phyloP scores from a whole-genome alignment of 1,140 invertebrate species.

The Orchesella cincta region DNA sequence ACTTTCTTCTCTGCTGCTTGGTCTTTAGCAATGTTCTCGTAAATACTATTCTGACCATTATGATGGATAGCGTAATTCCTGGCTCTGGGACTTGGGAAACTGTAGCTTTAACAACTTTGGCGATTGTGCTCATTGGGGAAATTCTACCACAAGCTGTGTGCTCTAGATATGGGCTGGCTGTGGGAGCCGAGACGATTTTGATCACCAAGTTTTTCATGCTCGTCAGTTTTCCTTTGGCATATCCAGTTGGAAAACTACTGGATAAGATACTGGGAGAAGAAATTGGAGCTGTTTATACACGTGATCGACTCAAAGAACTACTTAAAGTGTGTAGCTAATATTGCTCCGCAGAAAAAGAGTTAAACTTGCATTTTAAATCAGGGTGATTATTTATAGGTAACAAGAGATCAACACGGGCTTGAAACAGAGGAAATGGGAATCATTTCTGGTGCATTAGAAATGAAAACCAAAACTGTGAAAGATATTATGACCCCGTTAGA shows the following conservation, averaged over 20 bases:
- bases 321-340: conserved; percentile 53
- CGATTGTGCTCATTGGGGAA: conserved; percentile 68
- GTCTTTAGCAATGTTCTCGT: conserved; percentile 67
- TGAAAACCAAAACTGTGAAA: conserved; percentile 60
- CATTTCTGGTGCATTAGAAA: conserved; percentile 62
- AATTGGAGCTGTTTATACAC: conserved; percentile 66
- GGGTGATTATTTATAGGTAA: conserved; percentile 32
- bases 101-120: conserved; percentile 58
- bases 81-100: conserved; percentile 61
- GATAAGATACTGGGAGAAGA: conserved; percentile 63
- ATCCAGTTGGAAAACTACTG: conserved; percentile 64
- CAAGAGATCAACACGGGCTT: conserved; percentile 54
- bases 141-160: conserved; percentile 67
- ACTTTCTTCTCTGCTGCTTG: conserved; percentile 66
- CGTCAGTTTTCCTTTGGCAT: conserved; percentile 66
- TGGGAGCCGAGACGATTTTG: conserved; percentile 65
- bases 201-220: conserved; percentile 67
- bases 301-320: conserved; percentile 66
- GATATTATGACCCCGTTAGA: conserved; percentile 64
- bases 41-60: conserved; percentile 65
- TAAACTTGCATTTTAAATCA: conserved; percentile 9
- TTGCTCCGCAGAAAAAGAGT: neutral
- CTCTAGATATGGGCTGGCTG: conserved; percentile 64
- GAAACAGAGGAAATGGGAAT: conserved; percentile 64
- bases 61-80: conserved; percentile 64